These are phyloP conservation scores for Microcebus jonahi DNA, from an alignment of 2,113 vertebrate species.

Conservation along the genomic window DNA sequence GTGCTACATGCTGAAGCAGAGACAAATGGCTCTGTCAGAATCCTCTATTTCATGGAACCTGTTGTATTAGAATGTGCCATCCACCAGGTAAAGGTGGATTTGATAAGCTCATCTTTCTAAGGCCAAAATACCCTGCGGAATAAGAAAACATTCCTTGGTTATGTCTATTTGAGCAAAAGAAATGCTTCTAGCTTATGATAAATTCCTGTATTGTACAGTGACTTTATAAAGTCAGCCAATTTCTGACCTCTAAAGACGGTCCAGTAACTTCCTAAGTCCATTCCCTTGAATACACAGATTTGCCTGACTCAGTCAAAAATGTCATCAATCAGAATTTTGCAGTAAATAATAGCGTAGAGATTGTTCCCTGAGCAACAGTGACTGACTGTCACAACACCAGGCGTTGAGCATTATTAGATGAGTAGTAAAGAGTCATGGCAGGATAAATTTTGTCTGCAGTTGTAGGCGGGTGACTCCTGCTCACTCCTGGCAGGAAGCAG, in stretches of 20 bases:
- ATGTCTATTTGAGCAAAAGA: slow-evolving; percentile 48
- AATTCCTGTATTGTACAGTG: background rate
- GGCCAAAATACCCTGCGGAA: background rate
- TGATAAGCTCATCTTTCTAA: slow-evolving; percentile 48
- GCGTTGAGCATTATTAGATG: slow-evolving; percentile 42
- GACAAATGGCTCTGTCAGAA: slow-evolving; percentile 18
- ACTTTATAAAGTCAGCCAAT: slow-evolving; percentile 36
- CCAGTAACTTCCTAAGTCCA: slow-evolving; percentile 36
- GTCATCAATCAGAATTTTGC: slow-evolving; percentile 21
- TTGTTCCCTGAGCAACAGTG: slow-evolving; percentile 29
- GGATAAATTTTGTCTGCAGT: slow-evolving; percentile 4
- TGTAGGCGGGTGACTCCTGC: background rate
- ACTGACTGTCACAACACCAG: slow-evolving; percentile 30
- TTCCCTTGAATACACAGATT: slow-evolving; percentile 61
- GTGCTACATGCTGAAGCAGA: background rate
- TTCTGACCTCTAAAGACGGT: slow-evolving; percentile 41
- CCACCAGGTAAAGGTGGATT: slow-evolving; percentile 28
- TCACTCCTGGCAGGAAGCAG: background rate
- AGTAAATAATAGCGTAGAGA: slow-evolving; percentile 53
- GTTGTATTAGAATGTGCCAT: background rate
- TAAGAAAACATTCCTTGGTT: slow-evolving; percentile 42
- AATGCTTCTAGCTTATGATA: slow-evolving; percentile 43
- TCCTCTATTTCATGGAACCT: background rate
- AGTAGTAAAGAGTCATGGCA: slow-evolving; percentile 48
- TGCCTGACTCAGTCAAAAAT: slow-evolving; percentile 54